phyloP scores from a whole-genome alignment of 2,888 invertebrate species.

The Nebria brevicollis region DNA sequence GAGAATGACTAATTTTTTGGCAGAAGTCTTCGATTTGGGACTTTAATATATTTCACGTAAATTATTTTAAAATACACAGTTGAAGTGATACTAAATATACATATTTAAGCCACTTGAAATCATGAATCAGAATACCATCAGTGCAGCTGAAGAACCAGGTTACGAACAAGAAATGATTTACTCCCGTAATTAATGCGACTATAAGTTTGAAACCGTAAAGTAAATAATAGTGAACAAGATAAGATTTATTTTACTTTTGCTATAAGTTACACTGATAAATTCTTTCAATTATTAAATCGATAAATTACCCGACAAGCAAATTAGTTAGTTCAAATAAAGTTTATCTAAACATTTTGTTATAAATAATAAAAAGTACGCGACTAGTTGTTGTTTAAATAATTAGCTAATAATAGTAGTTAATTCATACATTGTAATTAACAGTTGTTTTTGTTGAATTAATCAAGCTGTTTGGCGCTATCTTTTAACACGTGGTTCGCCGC shows the following conservation, averaged over 20 bases:
- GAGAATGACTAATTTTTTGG: conserved; percentile 47
- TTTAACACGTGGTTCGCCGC: not conserved
- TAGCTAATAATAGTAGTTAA: too few relatives aligned
- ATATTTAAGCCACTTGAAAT: not conserved
- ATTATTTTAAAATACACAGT: conserved; percentile 44
- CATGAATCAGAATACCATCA: too few relatives aligned
- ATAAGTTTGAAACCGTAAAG: not conserved
- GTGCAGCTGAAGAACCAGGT: not conserved
- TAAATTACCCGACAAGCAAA: not conserved
- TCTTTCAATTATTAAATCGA: not conserved
- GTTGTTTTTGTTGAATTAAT: not conserved
- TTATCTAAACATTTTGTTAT: not conserved
- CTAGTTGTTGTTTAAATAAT: not conserved
- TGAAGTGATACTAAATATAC: conserved; percentile 33
- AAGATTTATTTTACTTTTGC: not conserved
- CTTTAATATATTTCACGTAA: conserved; percentile 45
- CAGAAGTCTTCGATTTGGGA: conserved; percentile 38
- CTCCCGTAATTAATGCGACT: not conserved
- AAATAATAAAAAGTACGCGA: too few relatives aligned
- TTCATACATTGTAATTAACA: too few relatives aligned
- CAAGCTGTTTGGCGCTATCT: not conserved
- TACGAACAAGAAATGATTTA: not conserved
- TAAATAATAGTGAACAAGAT: conserved; percentile 1
- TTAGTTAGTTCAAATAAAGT: not conserved
- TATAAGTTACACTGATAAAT: not conserved